Percentiles rank a stretch among this genome's conserved stretches.
phyloP scores from a whole-genome alignment of 2,888 invertebrate species.

The Melanostoma mellinum region DNA sequence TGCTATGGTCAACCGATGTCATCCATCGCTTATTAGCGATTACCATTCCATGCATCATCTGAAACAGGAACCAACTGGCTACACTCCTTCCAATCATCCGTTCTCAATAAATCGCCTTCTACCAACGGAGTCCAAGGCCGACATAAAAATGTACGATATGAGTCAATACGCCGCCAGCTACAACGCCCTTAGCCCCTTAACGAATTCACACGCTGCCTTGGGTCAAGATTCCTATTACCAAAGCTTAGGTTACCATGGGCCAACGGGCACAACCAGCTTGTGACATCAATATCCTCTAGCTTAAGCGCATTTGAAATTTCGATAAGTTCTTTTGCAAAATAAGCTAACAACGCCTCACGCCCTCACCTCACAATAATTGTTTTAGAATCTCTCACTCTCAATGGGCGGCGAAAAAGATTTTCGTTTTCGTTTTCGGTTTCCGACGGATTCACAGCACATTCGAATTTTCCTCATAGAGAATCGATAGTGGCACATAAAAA shows the following conservation, averaged over 20 bases:
- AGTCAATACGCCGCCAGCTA: constrained; percentile 85
- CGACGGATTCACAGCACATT: constrained; percentile 41
- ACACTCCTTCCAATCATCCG: constrained; percentile 93
- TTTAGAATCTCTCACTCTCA: constrained; percentile 57
- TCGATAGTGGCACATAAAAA: constrained; percentile 49
- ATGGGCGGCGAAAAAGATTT: constrained; percentile 41
- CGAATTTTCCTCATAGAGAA: constrained; percentile 36
- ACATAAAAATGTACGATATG: constrained; percentile 96
- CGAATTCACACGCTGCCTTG: constrained; percentile 85
- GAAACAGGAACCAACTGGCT: constrained; percentile 90
- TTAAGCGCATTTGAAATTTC: constrained; percentile 84
- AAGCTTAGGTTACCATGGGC: constrained; percentile 89
- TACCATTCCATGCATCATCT: constrained; percentile 87
- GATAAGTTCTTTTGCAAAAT: constrained; percentile 52
- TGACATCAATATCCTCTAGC: constrained; percentile 94
- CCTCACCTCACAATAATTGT: constrained; percentile 47
- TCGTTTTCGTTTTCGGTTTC: constrained; percentile 48
- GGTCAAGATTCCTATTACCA: constrained; percentile 92
- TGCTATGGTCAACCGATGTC: constrained; percentile 86
- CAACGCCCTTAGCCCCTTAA: constrained; percentile 85
- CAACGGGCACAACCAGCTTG: constrained; percentile 91
- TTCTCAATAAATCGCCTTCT: constrained; percentile 97
- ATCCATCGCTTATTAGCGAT: constrained; percentile 85
- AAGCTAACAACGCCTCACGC: constrained; percentile 51
- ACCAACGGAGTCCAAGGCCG: constrained; percentile 93